Conservation (phyloP, 2,797 vertebrate genomes). For the Sarcophilus harrisii region DNA sequence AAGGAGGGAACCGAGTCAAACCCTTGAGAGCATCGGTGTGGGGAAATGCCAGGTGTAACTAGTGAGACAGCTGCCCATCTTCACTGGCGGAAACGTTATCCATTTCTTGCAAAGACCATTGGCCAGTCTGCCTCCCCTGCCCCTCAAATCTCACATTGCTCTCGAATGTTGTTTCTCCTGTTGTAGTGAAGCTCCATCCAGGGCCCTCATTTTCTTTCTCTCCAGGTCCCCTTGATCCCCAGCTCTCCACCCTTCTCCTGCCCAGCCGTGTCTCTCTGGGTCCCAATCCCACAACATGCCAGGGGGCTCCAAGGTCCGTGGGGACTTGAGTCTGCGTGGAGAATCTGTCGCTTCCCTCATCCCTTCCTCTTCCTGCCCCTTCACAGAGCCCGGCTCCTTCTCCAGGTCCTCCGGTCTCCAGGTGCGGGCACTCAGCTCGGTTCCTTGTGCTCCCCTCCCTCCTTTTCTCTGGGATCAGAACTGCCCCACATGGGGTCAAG, state of each 20-base stretch:
- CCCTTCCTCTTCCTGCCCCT: background rate
- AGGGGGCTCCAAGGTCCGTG: background rate
- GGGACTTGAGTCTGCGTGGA: background rate
- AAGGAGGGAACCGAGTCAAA: background rate
- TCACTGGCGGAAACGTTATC: background rate
- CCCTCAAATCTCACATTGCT: background rate
- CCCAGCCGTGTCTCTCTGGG: background rate
- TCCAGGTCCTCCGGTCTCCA: background rate
- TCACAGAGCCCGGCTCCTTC: background rate
- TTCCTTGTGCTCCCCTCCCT: conserved; percentile 53
- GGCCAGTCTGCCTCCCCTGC: background rate
- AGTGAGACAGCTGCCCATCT: background rate
- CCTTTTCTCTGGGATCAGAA: conserved; percentile 54
- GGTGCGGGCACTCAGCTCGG: background rate
- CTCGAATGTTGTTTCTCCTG: background rate
- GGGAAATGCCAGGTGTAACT: background rate
- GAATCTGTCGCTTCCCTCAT: background rate
- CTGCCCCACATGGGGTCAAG: conserved; percentile 38
- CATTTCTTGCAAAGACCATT: background rate
- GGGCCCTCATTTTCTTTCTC: background rate
- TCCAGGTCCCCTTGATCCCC: background rate
- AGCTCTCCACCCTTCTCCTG: background rate
- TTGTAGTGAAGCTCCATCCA: background rate
- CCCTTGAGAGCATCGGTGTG: background rate
- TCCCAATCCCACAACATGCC: background rate